Evolutionary conservation across 2,797 vertebrate species (phyloP).

Genomic region (Potorous gilbertii): DNA sequence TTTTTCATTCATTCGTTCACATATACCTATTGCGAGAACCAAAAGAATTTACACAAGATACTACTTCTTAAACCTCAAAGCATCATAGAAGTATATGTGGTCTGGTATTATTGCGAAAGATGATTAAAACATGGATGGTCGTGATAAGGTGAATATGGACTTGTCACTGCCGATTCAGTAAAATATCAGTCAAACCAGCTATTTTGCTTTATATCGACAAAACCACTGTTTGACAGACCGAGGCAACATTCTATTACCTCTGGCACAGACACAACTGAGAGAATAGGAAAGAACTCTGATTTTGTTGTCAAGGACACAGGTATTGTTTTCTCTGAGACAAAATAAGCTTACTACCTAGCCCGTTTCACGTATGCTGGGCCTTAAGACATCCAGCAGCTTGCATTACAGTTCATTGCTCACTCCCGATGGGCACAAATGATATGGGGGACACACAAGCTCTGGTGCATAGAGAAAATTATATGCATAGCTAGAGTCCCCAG

Average conservation of each 20-base stretch:
- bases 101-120: background rate
- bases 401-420: background rate
- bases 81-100: background rate
- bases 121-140: background rate
- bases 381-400: background rate
- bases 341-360: background rate
- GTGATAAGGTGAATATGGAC: conserved; percentile 32
- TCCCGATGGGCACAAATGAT: background rate
- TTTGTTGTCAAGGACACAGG: background rate
- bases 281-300: background rate
- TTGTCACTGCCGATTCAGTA: conserved; percentile 28
- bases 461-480: background rate
- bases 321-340: background rate
- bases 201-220: conserved; percentile 21
- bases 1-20: background rate
- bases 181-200: background rate
- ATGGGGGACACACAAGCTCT: background rate
- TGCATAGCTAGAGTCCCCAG: background rate
- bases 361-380: background rate
- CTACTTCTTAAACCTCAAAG: background rate
- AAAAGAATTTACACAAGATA: background rate
- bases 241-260: background rate
- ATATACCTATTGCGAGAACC: background rate
- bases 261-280: background rate
- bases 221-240: background rate